Evolutionary conservation across 2,113 vertebrate genomes (phyloP).

Genomic region (Acinonyx jubatus): DNA sequence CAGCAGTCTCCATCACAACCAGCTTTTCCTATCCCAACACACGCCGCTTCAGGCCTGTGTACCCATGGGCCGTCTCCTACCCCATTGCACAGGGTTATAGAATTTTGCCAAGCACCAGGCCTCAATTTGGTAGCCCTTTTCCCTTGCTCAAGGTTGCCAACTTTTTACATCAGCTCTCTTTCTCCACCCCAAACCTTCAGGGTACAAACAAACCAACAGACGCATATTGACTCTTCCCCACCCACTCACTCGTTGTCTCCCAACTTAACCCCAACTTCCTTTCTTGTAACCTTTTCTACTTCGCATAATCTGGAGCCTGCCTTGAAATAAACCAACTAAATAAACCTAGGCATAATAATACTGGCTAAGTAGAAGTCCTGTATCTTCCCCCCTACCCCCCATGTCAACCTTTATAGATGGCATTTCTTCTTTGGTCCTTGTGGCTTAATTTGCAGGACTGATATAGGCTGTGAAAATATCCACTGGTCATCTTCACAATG

Average conservation of each 20-base stretch:
- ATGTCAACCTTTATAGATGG: neutral
- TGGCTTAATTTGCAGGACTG: neutral
- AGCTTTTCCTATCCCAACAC: neutral
- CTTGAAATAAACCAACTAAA: neutral
- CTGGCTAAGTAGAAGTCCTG: neutral
- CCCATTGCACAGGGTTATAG: neutral
- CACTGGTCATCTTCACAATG: neutral
- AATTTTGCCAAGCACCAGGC: neutral
- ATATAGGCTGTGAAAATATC: neutral
- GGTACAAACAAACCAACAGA: neutral
- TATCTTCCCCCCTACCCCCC: neutral
- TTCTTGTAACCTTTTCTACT: neutral
- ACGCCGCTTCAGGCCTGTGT: neutral
- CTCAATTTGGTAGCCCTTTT: rapidly evolving
- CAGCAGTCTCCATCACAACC: neutral
- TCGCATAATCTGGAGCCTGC: neutral
- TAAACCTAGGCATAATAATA: neutral
- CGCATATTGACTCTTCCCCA: neutral
- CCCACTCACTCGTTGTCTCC: neutral
- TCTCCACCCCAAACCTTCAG: neutral
- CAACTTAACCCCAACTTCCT: neutral
- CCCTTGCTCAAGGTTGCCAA: neutral
- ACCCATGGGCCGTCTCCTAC: rapidly evolving
- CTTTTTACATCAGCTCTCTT: neutral
- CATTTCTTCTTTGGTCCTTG: neutral